Base-by-base conservation (phyloP, 1,140 invertebrate genomes). In the Camponotus vicinus region DNA sequence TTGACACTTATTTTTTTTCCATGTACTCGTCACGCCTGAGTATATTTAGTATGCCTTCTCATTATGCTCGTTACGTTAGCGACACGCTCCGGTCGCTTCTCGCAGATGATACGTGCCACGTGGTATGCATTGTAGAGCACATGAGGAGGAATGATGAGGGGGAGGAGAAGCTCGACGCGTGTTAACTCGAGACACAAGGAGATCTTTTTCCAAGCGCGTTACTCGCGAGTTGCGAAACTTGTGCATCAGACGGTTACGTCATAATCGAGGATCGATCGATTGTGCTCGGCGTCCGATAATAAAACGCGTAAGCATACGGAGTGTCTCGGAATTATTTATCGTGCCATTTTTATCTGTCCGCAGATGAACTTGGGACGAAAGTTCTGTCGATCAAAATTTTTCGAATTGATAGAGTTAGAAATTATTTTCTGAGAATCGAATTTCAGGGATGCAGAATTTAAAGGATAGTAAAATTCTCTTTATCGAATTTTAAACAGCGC, bases 171-270 rank as follows among this genome's bases (percentile, higher is more conserved):
- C 13, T 4, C 63, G 69, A 32, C 4, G 34, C 15, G 27, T 86
- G 86, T 55, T 87, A 88, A 88, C 32, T 77, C 55, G 15, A 61
- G n/a, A n/a, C 37, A 64, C 57, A 88, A 87, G 42, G 45, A 64
- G 52, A 55, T 71, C 45, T 57, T 59, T 66, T 73, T 37, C 40
- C 27, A 59, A 42, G 55, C 66, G 61, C 18, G n/a, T 32, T 27
- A 27, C 40, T 49, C 13, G n/a, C 21, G 42, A 77, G 75, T 63
- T 77, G 71, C 42, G 70, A 88, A 71, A 55, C 52, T 52, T 18
- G 42, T 69, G 34, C 42, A 64, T 49, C 42, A 11, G 15, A 32
- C 42, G 1, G 40, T 78, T 73, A 27, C 67, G 34, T 85, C 66
- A 85, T 37, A 83, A 49, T 69, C 21, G 18, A 8, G 45, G 59